Percentiles rank a stretch among this genome's conserved stretches.
Conservation (phyloP, 2,888 invertebrate species). For the Aphrophora alni region DNA sequence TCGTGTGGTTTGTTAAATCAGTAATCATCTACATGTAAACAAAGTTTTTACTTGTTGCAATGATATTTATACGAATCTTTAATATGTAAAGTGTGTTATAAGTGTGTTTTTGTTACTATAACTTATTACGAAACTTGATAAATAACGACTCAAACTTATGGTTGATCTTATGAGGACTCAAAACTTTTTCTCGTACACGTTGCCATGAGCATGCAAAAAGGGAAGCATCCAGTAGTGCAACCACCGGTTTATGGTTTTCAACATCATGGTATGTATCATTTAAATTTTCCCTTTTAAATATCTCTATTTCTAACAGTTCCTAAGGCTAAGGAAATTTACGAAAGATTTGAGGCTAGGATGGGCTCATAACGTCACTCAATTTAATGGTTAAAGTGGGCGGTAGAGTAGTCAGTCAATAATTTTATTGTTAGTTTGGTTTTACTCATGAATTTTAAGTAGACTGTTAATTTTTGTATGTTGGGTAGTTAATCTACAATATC, state of each 20-base stretch:
- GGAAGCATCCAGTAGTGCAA: conserved; percentile 46
- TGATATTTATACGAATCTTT: not conserved
- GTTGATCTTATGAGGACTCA: conserved; percentile 50
- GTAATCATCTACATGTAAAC: conserved; percentile 6
- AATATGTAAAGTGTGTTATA: not conserved
- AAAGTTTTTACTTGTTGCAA: not conserved
- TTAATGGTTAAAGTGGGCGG: not conserved
- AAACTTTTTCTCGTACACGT: conserved; percentile 50
- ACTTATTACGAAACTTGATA: not conserved
- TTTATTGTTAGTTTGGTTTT: not conserved
- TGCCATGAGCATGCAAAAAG: conserved; percentile 52
- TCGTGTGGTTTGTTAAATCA: not conserved
- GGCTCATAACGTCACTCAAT: not conserved
- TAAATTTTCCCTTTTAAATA: not conserved
- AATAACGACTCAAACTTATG: not conserved
- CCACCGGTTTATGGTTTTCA: not conserved
- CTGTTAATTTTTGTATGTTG: too few species aligned
- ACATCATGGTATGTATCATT: not conserved
- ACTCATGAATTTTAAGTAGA: too few species aligned
- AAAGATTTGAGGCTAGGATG: not conserved
- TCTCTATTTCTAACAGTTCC: not conserved
- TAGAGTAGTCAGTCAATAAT: not conserved
- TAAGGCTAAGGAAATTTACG: not conserved
- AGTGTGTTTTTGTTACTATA: not conserved
- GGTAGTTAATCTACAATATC: too few species aligned